A percentile compares a stretch with the other conserved stretches of the same genome.
These are phyloP conservation scores for Siphlonurus alternatus DNA, from an alignment of 2,888 invertebrate species.

Conservation along the genomic window DNA sequence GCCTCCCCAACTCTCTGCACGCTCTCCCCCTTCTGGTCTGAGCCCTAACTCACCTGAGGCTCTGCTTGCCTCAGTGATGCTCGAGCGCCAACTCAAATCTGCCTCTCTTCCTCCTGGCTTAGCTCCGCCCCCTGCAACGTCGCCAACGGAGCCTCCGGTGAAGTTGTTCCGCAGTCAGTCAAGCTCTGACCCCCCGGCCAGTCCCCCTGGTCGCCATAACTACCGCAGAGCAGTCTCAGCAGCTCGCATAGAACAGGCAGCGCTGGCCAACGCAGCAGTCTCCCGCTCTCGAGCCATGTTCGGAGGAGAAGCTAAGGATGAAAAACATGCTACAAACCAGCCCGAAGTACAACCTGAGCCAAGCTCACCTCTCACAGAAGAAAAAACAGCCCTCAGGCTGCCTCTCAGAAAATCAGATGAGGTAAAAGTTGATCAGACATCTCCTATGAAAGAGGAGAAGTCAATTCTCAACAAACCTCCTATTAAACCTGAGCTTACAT, in stretches of 20 bases:
- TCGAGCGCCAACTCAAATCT: conserved; percentile 35
- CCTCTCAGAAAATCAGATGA: background rate
- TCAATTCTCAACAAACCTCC: background rate
- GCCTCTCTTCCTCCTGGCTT: conserved; percentile 45
- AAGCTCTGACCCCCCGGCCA: conserved; percentile 28
- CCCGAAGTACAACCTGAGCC: background rate
- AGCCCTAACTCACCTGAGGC: background rate
- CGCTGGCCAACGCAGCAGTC: background rate
- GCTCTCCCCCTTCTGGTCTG: background rate
- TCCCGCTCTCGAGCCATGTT: background rate
- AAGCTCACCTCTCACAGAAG: background rate
- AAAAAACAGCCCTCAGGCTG: background rate
- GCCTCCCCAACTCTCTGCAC: conserved; percentile 5
- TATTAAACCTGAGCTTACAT: background rate
- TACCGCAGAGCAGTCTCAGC: conserved; percentile 23
- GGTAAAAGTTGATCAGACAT: background rate
- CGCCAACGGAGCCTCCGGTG: conserved; percentile 22
- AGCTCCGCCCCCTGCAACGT: conserved; percentile 35
- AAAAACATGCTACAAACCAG: conserved; percentile 19
- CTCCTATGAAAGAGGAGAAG: background rate
- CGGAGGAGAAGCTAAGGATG: conserved; percentile 17
- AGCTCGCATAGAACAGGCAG: background rate
- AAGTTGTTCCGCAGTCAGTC: conserved; percentile 23
- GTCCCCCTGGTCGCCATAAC: conserved; percentile 34
- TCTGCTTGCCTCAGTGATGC: background rate